Evolutionary conservation across 2,888 invertebrate species (phyloP).

Genomic region (Dastarcus helophoroides): DNA sequence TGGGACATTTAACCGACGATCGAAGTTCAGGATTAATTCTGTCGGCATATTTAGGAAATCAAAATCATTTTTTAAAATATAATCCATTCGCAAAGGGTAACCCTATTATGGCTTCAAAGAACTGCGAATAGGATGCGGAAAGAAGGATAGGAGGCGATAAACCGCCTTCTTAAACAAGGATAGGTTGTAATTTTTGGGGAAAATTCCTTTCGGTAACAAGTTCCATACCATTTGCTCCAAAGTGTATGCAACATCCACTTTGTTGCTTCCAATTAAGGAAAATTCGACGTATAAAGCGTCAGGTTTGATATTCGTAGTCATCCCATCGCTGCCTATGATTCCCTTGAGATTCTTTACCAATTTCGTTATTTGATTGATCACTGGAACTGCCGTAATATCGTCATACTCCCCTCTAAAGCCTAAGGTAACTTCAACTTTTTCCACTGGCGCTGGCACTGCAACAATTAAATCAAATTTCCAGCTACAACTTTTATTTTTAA

Average conservation of each 20-base stretch:
- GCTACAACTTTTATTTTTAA: too few relatives aligned
- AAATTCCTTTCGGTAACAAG: not conserved
- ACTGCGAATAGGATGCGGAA: too few relatives aligned
- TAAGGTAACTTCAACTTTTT: conserved; percentile 62
- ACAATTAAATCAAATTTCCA: conserved; percentile 17
- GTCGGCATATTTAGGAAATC: not conserved
- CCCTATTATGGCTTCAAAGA: too few relatives aligned
- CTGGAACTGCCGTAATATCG: conserved; percentile 38
- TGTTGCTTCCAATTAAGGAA: conserved; percentile 56
- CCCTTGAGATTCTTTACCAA: conserved; percentile 39
- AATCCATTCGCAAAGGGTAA: too few relatives aligned
- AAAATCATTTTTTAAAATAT: conserved; percentile 4
- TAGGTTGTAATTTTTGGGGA: too few relatives aligned
- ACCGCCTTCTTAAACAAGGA: too few relatives aligned
- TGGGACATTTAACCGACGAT: too few relatives aligned
- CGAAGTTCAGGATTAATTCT: not conserved
- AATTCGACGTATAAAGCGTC: conserved; percentile 47
- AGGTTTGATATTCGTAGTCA: conserved; percentile 41
- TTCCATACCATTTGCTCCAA: conserved; percentile 61
- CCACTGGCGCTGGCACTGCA: conserved; percentile 58
- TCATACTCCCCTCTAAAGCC: conserved; percentile 56
- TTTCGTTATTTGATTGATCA: conserved; percentile 36
- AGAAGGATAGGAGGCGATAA: too few relatives aligned
- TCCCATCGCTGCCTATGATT: conserved; percentile 37
- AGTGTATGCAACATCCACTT: conserved; percentile 68